These are phyloP conservation scores for Dysdera silvatica DNA, from an alignment of 1,140 invertebrate species.

Conservation along the genomic window DNA sequence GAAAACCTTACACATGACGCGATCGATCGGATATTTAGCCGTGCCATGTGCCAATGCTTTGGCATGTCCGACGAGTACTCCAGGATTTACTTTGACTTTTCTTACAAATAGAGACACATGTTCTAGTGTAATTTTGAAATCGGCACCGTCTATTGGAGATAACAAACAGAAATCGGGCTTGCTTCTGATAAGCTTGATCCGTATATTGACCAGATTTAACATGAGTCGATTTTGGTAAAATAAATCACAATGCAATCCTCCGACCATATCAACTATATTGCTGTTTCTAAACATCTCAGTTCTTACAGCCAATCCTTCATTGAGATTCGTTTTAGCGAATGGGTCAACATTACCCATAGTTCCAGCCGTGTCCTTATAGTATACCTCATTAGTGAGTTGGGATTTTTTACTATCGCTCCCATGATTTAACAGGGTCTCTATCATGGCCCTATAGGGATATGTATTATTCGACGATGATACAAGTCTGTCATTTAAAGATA, in stretches of 20 bases:
- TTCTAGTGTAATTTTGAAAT: neutral
- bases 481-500: neutral
- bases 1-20: neutral
- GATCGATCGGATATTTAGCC: neutral
- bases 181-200: neutral
- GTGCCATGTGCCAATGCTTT: neutral
- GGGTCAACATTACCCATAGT: slow-evolving; percentile 8
- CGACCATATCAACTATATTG: neutral
- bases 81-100: neutral
- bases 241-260: neutral
- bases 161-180: neutral
- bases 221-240: neutral
- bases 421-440: slow-evolving; percentile 11
- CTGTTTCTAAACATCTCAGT: neutral
- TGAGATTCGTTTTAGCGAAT: too few relatives aligned
- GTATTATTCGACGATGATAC: neutral
- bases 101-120: neutral
- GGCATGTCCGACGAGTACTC: neutral
- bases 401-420: neutral
- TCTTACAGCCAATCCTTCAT: neutral
- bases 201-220: neutral
- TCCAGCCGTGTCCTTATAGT: neutral
- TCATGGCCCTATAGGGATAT: neutral
- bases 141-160: neutral
- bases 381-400: neutral